Evolutionary conservation across 2,113 vertebrate genomes (phyloP), one percentile per base, ranked within the genome.

Genomic region (Neotoma lepida): DNA sequence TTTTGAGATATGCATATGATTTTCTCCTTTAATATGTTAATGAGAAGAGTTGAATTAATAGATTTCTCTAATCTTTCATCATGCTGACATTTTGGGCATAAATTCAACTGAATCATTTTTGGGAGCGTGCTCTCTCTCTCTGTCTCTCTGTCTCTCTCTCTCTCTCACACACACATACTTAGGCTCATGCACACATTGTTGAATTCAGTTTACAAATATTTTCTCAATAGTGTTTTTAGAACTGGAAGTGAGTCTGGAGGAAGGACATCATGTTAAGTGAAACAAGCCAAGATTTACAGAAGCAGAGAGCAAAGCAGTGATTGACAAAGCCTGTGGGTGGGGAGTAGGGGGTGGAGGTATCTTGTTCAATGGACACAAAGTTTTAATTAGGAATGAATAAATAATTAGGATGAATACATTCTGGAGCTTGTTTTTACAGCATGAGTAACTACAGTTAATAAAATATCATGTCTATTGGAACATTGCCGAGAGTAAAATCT

Each of bases 1-100:
- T 95, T 95, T 97, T 91, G n/a, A 95, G 26, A 86, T 89, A 30
- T 33, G 77, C 6, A 13, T 78, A 20, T 84, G 28, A 92, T 92
- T 94, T 95, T 90, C 13, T 73, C 46, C 30, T 95, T 93, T 96
- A 93, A 91, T 93, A 93, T 93, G 93, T 87, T 96, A 91, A 94
- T 58, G 35, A 87, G 51, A 41, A 74, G 41, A 89, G 80, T 95
- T 87, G 89, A 73, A 93, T 87, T 71, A 78, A 89, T 88, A 81
- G 64, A 61, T 58, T 78, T 95, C 95, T 87, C 13, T 94, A 82
- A 80, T 51, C 74, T 91, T 86, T 90, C 77, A 91, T 63, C 26
- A 78, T 71, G 20, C n/a, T 91, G 71, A 22, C 18, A 88, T 88
- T 90, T 18, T 54, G 90, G 77, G 74, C 26, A 56, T 89, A 70